Evolutionary conservation across 2,888 invertebrate genomes (phyloP), one percentile per base, ranked within the genome.

Genomic region (Epirrhoe alternata): DNA sequence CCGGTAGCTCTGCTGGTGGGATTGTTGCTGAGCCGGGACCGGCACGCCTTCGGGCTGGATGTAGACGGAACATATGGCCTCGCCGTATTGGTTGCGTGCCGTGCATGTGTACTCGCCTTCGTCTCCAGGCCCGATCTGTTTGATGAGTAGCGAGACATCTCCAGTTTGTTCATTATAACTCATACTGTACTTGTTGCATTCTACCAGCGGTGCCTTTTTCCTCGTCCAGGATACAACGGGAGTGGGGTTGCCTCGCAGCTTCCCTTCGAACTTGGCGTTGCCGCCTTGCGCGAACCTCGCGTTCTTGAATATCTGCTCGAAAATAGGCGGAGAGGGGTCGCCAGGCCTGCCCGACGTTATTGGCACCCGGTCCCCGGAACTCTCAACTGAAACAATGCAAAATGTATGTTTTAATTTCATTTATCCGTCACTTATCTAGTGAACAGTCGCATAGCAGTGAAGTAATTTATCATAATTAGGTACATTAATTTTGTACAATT

Each of bases 51-150:
- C 98, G 4, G 98, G 98, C 86, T 98, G 97, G 77, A 98, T 98
- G 87, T 97, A 98, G 60, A 98, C 98, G 68, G 98, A 98, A 91
- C 98, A 98, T 82, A 99, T 97, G 51, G 99, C 98, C 92, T 99
- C 98, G 68, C 99, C 99, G 81, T 98, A 98, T 85, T 97, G 97
- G 91, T 99, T 99, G 78, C 97, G 96, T 54, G 98, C 98, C 68
- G 97, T 97, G 89, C 98, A 98, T 0, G 98, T 98, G 88, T 99
- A 99, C 93, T 99, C 98, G 77, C 98, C 99, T 87, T 98, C 98
- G 89, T 99, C 98, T 59, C 98, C 98, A 64, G 98, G 98, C 69
- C 98, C 98, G 78, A 99, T 98, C 85, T 97, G 97, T 87, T 97
- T 97, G 83, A 99, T 99, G 79, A 97, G 96, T 79, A 99, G 94